phyloP scores from a whole-genome alignment of 2,888 invertebrate genomes.

The Conops quadrifasciatus region DNA sequence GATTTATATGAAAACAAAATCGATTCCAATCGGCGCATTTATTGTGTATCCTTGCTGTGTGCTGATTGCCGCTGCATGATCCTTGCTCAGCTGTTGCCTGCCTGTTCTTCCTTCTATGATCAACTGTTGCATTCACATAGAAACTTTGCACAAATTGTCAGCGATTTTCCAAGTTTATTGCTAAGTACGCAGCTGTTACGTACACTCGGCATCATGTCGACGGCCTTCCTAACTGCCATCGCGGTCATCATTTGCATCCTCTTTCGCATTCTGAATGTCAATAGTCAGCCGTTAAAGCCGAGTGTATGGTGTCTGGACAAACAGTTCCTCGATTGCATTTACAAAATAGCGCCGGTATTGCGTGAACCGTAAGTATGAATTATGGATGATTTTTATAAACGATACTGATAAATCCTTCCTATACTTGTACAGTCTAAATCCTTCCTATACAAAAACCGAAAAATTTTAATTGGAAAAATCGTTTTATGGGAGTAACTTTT shows the following conservation, averaged over 20 bases:
- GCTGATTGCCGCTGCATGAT: constrained; percentile 28
- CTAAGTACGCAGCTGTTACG: constrained; percentile 46
- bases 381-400: background rate
- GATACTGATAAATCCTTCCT: too few relatives aligned
- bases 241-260: constrained; percentile 85
- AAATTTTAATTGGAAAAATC: too few relatives aligned
- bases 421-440: too few relatives aligned
- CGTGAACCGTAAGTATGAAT: constrained; percentile 82
- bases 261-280: constrained; percentile 85
- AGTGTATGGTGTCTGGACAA: constrained; percentile 79
- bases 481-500: too few relatives aligned
- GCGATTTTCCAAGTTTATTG: constrained; percentile 39
- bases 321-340: constrained; percentile 78
- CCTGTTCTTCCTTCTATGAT: constrained; percentile 23
- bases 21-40: too few relatives aligned
- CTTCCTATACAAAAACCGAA: too few relatives aligned
- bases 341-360: constrained; percentile 81
- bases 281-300: constrained; percentile 82
- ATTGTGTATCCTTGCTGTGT: too few relatives aligned
- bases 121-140: constrained; percentile 44
- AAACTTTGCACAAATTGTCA: constrained; percentile 42
- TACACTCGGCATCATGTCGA: constrained; percentile 72
- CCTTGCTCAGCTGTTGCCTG: constrained; percentile 28
- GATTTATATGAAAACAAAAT: too few relatives aligned
- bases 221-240: constrained; percentile 80